Conservation (phyloP, 2,888 invertebrate species). For the Acrocera orbiculus region DNA sequence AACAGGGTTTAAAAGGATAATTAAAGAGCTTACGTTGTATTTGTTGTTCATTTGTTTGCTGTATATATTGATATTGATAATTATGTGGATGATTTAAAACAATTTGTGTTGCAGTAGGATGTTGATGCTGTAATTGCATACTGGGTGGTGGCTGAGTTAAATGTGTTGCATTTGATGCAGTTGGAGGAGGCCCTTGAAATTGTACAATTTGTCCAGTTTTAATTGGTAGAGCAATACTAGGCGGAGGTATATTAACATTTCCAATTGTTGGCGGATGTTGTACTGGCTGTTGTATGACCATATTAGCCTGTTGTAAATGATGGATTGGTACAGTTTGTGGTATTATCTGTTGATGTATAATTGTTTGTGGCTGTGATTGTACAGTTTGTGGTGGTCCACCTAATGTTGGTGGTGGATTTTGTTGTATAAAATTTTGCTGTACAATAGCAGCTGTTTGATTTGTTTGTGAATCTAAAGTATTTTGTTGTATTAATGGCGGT, state of each 20-base stretch:
- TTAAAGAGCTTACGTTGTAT: conserved; percentile 9
- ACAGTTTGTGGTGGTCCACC: conserved; percentile 8
- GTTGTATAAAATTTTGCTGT: conserved; percentile 11
- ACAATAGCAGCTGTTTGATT: conserved; percentile 8
- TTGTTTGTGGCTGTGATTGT: conserved; percentile 11
- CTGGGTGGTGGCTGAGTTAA: conserved; percentile 14
- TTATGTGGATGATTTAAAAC: conserved; percentile 14
- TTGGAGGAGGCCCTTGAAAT: conserved; percentile 13
- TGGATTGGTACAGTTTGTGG: conserved; percentile 16
- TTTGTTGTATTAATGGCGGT: conserved; percentile 10
- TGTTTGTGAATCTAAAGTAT: conserved; percentile 6
- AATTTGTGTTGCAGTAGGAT: conserved; percentile 11
- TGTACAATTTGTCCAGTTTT: conserved; percentile 13
- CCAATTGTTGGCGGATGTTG: conserved; percentile 9
- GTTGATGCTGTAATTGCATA: conserved; percentile 12
- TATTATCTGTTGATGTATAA: conserved; percentile 16
- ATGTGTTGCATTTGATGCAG: conserved; percentile 10
- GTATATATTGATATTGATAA: conserved; percentile 15
- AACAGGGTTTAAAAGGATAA: no score
- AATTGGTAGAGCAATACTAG: conserved; percentile 12
- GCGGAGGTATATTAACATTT: conserved; percentile 13
- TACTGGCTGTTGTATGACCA: conserved; percentile 14
- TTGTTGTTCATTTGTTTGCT: conserved; percentile 9
- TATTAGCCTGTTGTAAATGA: conserved; percentile 16
- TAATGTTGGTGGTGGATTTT: conserved; percentile 9